A percentile compares a stretch with the other conserved stretches of the same genome.
Evolutionary conservation across 2,888 invertebrate species (phyloP).

Genomic region (Magallana nippona): DNA sequence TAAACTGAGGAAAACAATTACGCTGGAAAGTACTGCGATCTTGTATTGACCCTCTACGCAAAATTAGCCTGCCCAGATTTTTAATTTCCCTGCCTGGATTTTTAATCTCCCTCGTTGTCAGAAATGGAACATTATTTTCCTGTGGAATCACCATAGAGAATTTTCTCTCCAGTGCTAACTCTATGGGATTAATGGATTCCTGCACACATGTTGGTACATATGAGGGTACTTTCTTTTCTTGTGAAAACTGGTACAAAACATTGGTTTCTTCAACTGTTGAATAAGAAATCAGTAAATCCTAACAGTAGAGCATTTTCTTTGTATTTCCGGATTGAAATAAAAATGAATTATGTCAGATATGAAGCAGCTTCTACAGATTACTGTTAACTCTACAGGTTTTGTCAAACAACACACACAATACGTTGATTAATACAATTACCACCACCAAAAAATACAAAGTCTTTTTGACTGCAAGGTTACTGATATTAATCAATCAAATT

Average conservation of each 20-base stretch:
- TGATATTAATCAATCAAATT: too few relatives aligned
- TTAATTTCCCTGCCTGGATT: conserved; percentile 14
- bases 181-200: conserved; percentile 13
- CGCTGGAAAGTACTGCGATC: conserved; percentile 30
- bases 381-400: background rate
- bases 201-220: conserved; percentile 14
- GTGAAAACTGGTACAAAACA: conserved; percentile 35
- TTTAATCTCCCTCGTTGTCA: conserved; percentile 37
- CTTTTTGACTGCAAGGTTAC: too few relatives aligned
- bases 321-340: background rate
- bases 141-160: conserved; percentile 25
- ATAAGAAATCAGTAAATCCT: background rate
- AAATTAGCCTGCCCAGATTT: background rate
- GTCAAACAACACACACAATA: background rate
- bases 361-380: too few relatives aligned
- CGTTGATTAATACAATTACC: background rate
- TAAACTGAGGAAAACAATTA: conserved; percentile 33
- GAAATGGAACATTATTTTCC: conserved; percentile 37
- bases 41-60: conserved; percentile 40
- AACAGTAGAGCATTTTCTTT: background rate
- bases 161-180: conserved; percentile 20
- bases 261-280: conserved; percentile 36
- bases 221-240: conserved; percentile 31
- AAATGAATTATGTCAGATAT: too few relatives aligned
- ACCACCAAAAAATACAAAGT: background rate